Evolutionary conservation across 1,140 invertebrate genomes (phyloP).

Genomic region (Pseudoatta argentina): DNA sequence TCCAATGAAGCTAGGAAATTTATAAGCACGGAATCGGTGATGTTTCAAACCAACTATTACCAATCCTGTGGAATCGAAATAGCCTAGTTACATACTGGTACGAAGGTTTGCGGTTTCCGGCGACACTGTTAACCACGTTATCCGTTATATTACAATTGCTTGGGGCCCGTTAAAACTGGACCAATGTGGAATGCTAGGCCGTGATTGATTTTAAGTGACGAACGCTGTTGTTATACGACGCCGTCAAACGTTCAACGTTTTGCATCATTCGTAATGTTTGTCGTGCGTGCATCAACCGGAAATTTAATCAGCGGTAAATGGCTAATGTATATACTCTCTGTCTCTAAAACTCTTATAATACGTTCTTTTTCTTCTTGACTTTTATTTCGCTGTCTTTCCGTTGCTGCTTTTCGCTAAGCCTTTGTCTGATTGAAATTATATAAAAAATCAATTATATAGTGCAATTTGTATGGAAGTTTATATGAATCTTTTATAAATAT

Average conservation of each 20-base stretch:
- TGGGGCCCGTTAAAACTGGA: constrained; percentile 33
- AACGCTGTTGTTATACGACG: constrained; percentile 46
- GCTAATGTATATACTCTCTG: constrained; percentile 40
- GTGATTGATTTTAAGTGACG: constrained; percentile 53
- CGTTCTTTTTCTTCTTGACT: neutral
- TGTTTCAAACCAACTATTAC: constrained; percentile 31
- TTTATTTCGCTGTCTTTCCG: neutral
- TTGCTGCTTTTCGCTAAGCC: neutral
- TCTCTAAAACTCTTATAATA: constrained; percentile 46
- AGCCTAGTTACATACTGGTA: neutral
- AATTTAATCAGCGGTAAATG: constrained; percentile 62
- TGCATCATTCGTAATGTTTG: constrained; percentile 33
- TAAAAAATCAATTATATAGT: neutral
- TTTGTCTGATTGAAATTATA: constrained; percentile 16
- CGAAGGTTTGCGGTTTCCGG: constrained; percentile 43
- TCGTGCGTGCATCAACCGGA: constrained; percentile 32
- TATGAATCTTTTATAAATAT: neutral
- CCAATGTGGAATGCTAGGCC: neutral
- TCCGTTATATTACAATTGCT: constrained; percentile 51
- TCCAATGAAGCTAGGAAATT: neutral
- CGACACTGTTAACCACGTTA: neutral
- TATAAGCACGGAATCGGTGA: constrained; percentile 11
- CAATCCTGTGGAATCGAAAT: constrained; percentile 9
- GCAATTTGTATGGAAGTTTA: neutral
- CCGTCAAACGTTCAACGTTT: constrained; percentile 39